Conservation (phyloP, 2,888 invertebrate species). For the Prenolepis imparis region DNA sequence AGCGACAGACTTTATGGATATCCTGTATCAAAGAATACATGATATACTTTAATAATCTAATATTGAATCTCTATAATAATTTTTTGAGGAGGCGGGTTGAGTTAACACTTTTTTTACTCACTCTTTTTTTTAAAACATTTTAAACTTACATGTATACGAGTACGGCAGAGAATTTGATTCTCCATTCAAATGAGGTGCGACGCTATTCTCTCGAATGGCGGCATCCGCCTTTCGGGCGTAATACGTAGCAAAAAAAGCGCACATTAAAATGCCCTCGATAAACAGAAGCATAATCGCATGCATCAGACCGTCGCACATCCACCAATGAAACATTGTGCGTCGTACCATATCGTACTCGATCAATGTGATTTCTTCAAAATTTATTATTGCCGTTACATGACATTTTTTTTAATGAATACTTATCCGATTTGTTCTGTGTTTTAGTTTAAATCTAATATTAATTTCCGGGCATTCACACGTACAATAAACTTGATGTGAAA, state of each 20-base stretch:
- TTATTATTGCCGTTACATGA: neutral
- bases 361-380: neutral
- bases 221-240: slow-evolving; percentile 86
- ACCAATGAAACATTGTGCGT: neutral
- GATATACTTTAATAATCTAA: too few relatives aligned
- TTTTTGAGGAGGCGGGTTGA: too few relatives aligned
- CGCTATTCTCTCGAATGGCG: slow-evolving; percentile 84
- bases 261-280: slow-evolving; percentile 84
- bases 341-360: neutral
- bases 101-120: neutral
- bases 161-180: slow-evolving; percentile 77
- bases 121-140: neutral
- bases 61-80: too few relatives aligned
- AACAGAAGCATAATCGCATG: slow-evolving; percentile 82
- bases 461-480: neutral
- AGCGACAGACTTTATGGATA: too few relatives aligned
- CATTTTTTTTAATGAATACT: neutral
- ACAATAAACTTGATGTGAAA: too few relatives aligned
- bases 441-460: neutral
- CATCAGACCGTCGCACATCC: slow-evolving; percentile 33
- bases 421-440: neutral
- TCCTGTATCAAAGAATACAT: too few relatives aligned
- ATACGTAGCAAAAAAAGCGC: slow-evolving; percentile 85
- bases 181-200: slow-evolving; percentile 82
- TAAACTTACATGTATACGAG: slow-evolving; percentile 81